These are phyloP conservation scores for Ceratina japonica DNA, from an alignment of 1,140 invertebrate species.

Conservation along the genomic window DNA sequence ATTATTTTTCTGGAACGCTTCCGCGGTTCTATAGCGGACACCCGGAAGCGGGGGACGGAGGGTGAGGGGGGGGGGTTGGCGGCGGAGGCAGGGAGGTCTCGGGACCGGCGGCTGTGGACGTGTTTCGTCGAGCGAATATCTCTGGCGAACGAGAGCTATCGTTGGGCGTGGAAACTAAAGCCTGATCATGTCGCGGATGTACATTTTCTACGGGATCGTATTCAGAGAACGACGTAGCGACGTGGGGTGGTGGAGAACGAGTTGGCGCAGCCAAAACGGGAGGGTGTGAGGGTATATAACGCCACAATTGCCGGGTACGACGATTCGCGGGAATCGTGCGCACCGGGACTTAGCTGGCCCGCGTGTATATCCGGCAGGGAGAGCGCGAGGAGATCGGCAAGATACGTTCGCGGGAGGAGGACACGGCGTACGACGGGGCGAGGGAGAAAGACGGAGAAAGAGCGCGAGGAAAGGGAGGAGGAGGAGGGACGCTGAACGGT, in stretches of 20 bases:
- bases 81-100: background rate
- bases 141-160: slow-evolving; percentile 48
- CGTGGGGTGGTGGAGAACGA: slow-evolving; percentile 14
- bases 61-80: too few species aligned
- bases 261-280: slow-evolving; percentile 21
- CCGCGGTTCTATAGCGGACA: background rate
- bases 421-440: background rate
- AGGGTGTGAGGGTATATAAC: slow-evolving; percentile 56
- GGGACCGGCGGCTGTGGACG: slow-evolving; percentile 29
- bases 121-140: slow-evolving; percentile 57
- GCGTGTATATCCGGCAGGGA: slow-evolving; percentile 30
- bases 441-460: background rate
- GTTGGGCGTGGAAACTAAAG: slow-evolving; percentile 65
- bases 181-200: slow-evolving; percentile 65
- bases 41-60: background rate
- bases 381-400: slow-evolving; percentile 17
- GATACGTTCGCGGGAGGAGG: background rate
- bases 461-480: background rate
- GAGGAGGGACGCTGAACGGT: slow-evolving; percentile 14
- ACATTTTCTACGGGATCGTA: slow-evolving; percentile 66
- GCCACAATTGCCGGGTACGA: slow-evolving; percentile 76
- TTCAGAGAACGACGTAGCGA: slow-evolving; percentile 51
- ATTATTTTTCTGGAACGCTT: slow-evolving; percentile 71
- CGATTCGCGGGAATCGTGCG: slow-evolving; percentile 70
- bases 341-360: slow-evolving; percentile 68